Evolutionary conservation across 1,140 invertebrate genomes (phyloP).

Genomic region (Rhagoletis pomonella): DNA sequence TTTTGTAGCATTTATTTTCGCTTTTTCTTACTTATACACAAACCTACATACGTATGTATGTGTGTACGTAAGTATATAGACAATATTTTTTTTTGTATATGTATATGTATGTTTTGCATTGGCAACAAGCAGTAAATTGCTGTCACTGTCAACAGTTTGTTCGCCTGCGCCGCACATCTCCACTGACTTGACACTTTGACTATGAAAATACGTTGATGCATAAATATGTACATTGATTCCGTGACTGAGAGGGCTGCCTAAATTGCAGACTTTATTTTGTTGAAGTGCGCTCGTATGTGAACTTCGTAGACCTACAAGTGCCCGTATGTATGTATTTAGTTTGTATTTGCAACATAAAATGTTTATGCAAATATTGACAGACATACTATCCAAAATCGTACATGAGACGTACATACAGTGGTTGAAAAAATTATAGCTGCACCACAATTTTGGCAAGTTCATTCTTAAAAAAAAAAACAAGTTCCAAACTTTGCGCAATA

Average conservation of each 20-base stretch:
- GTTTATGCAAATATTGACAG: constrained; percentile 36
- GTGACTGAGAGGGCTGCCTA: not conserved
- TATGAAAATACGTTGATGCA: not conserved
- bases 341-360: constrained; percentile 41
- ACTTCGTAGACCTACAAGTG: constrained; percentile 24
- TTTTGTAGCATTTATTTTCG: not conserved
- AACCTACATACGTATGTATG: not conserved
- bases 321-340: not conserved
- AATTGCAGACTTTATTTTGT: constrained; percentile 21
- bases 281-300: constrained; percentile 20
- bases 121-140: constrained; percentile 50
- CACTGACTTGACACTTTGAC: not conserved
- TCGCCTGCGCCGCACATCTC: not conserved
- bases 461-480: no score
- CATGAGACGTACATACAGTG: not conserved
- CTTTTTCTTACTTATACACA: not conserved
- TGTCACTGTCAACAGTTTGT: constrained; percentile 41
- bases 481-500: no score
- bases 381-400: not conserved
- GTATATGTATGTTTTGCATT: not conserved
- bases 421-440: no score
- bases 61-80: not conserved
- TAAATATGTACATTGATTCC: not conserved
- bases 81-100: not conserved
- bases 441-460: no score